Conservation (phyloP, 2,797 vertebrate genomes). For the Tauraco hartlaubi region DNA sequence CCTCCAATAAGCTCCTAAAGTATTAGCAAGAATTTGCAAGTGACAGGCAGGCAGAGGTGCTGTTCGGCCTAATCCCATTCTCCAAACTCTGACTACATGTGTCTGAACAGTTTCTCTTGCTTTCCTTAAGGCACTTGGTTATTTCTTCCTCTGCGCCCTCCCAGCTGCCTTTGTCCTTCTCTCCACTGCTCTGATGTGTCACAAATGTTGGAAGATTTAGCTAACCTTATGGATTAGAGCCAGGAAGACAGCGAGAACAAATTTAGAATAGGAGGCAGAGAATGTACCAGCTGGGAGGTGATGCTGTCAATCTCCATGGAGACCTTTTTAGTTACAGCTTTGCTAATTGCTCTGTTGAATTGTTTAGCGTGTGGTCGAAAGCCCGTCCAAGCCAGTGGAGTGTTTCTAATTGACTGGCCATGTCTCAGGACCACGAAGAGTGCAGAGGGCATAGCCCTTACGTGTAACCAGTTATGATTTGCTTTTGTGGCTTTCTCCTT, state of each 20-base stretch:
- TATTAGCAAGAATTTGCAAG: constrained; percentile 72
- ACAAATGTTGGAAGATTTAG: constrained; percentile 39
- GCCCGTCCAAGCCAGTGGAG: constrained; percentile 14
- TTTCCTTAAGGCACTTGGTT: neutral
- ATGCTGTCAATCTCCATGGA: constrained; percentile 69
- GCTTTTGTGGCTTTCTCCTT: neutral
- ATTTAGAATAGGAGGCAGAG: constrained; percentile 64
- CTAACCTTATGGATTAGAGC: constrained; percentile 36
- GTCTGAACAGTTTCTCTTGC: constrained; percentile 41
- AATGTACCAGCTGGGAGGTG: constrained; percentile 63
- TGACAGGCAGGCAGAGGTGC: constrained; percentile 69
- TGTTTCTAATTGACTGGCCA: neutral
- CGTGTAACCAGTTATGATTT: neutral
- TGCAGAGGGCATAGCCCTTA: neutral
- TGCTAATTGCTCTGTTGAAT: constrained; percentile 48
- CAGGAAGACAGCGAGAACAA: constrained; percentile 55
- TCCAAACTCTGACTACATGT: constrained; percentile 27
- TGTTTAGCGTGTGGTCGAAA: constrained; percentile 8
- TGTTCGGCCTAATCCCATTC: constrained; percentile 59
- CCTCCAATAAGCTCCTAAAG: constrained; percentile 75
- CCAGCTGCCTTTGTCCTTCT: constrained; percentile 2
- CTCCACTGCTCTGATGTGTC: constrained; percentile 30
- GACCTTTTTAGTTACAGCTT: constrained; percentile 56
- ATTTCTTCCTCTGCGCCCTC: constrained; percentile 18
- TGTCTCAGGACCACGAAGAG: neutral